Evolutionary conservation across 30 jellyfish, hydroid and myxozoan genomes (phyloP).

Genomic region (Phacellophora camtschatica): DNA sequence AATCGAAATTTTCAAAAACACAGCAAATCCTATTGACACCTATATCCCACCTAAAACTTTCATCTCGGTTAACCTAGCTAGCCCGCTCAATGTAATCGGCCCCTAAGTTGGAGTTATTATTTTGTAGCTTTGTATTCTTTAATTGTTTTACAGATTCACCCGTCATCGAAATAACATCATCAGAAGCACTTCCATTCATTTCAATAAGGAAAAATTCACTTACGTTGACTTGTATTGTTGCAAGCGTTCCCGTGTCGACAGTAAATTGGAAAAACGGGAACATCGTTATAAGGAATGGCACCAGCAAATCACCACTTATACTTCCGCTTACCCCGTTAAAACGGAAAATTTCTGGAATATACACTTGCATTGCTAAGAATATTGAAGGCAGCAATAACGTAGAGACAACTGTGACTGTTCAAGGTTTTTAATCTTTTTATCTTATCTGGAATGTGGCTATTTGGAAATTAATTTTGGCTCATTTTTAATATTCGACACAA

Average conservation of each 20-base stretch:
- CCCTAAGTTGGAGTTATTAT: too few species aligned
- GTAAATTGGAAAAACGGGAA: background rate
- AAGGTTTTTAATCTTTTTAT: background rate
- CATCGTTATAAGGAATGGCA: background rate
- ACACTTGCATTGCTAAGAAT: slow-evolving; percentile 7
- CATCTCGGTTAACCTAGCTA: too few species aligned
- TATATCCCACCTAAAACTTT: too few species aligned
- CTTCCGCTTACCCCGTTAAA: background rate
- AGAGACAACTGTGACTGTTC: background rate
- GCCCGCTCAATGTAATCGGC: too few species aligned
- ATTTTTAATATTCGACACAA: too few species aligned
- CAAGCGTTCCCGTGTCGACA: slow-evolving; percentile 4
- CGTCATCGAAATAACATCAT: slow-evolving; percentile 1
- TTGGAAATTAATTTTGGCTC: too few species aligned
- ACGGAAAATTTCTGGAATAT: background rate
- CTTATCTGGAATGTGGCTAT: too few species aligned
- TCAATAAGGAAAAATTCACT: background rate
- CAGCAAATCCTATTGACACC: too few species aligned
- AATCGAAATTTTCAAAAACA: too few species aligned
- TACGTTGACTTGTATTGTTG: background rate
- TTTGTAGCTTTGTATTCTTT: too few species aligned
- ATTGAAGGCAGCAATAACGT: background rate
- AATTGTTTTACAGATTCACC: slow-evolving; percentile 18
- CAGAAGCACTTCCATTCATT: background rate
- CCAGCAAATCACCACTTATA: background rate